Conservation (phyloP, 2,888 invertebrate species). For the Imbricaverruca yamaguchii region DNA sequence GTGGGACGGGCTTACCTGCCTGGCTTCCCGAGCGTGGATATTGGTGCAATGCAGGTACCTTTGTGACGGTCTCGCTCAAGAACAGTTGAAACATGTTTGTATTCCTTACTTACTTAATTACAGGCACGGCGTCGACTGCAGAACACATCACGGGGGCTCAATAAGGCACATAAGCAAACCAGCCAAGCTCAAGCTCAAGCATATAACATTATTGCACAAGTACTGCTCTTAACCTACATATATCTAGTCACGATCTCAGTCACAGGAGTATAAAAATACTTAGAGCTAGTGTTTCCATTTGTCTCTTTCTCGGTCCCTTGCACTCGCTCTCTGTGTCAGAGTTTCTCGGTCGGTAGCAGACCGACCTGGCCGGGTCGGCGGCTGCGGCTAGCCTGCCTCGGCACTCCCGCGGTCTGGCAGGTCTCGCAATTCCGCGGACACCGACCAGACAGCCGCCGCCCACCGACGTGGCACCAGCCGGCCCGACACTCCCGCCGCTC, state of each 20-base stretch:
- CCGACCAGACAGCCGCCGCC: not conserved
- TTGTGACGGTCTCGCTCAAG: too few species aligned
- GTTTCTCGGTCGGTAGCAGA: not conserved
- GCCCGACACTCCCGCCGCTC: not conserved
- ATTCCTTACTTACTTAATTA: conserved; percentile 22
- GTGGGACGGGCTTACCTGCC: too few species aligned
- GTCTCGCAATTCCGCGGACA: not conserved
- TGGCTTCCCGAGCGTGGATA: too few species aligned
- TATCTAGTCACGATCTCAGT: not conserved
- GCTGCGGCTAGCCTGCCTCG: not conserved
- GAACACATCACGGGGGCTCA: conserved; percentile 13
- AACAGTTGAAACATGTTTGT: conserved; percentile 8
- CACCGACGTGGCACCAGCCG: not conserved
- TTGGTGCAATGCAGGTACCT: too few species aligned
- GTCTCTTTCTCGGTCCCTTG: not conserved
- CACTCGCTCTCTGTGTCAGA: too few species aligned
- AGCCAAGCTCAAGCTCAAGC: not conserved
- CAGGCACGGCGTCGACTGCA: not conserved
- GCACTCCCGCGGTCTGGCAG: not conserved
- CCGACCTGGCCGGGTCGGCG: not conserved
- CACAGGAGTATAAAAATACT: conserved; percentile 8
- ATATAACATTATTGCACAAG: conserved; percentile 11
- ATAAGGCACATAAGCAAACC: not conserved
- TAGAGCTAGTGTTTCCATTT: not conserved
- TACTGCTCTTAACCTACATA: conserved; percentile 10